phyloP scores from a whole-genome alignment of 2,113 vertebrate genomes.

The Thamnaconus septentrionalis region DNA sequence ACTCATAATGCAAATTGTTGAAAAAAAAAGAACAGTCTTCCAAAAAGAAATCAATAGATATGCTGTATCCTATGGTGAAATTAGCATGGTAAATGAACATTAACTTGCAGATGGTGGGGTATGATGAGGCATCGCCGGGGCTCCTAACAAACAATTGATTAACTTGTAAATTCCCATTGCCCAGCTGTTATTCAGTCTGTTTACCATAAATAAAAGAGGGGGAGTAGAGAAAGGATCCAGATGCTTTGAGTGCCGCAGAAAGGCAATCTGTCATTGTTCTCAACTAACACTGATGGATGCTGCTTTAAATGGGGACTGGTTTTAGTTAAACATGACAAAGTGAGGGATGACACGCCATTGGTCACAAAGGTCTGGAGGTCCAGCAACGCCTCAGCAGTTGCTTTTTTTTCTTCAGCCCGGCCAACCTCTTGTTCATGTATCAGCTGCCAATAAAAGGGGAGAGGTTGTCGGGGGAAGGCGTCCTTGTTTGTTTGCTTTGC shows the following conservation, averaged over 20 bases:
- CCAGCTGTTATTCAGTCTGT: slow-evolving; percentile 82
- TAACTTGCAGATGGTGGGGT: slow-evolving; percentile 77
- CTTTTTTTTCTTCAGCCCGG: slow-evolving; percentile 55
- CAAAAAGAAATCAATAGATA: slow-evolving; percentile 62
- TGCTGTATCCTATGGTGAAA: slow-evolving; percentile 65
- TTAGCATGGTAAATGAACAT: slow-evolving; percentile 76
- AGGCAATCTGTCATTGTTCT: slow-evolving; percentile 82
- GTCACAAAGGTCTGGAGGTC: slow-evolving; percentile 77
- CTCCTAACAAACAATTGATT: slow-evolving; percentile 81
- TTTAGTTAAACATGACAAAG: slow-evolving; percentile 85
- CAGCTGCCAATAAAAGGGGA: slow-evolving; percentile 67
- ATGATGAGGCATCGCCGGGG: slow-evolving; percentile 58
- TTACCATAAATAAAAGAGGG: slow-evolving; percentile 78
- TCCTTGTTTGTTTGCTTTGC: slow-evolving; percentile 46
- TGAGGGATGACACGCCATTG: slow-evolving; percentile 79
- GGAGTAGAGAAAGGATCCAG: slow-evolving; percentile 76
- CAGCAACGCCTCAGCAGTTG: slow-evolving; percentile 64
- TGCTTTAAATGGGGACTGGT: slow-evolving; percentile 80
- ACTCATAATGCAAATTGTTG: slow-evolving; percentile 24
- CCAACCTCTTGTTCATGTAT: slow-evolving; percentile 67
- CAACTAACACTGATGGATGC: slow-evolving; percentile 84
- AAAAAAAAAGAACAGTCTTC: slow-evolving; percentile 41
- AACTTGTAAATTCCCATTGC: slow-evolving; percentile 80
- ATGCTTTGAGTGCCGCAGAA: slow-evolving; percentile 77
- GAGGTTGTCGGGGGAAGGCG: slow-evolving; percentile 38